Conservation (phyloP, 2,888 invertebrate species). For the Leucophenga montana region DNA sequence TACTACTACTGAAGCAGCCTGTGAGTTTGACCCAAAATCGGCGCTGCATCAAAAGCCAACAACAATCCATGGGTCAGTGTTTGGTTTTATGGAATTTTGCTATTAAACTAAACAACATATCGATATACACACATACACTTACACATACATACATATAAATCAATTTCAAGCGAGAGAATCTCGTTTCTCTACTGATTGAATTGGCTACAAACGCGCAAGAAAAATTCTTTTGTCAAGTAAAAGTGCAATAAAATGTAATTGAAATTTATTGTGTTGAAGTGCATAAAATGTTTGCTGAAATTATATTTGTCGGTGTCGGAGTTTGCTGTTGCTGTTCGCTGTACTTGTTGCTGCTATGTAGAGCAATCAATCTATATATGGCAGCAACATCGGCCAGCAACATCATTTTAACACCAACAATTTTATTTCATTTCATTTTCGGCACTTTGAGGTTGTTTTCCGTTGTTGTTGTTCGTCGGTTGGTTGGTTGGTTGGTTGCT, state of each 20-base stretch:
- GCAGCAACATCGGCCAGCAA: slow-evolving; percentile 42
- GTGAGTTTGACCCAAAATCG: slow-evolving; percentile 29
- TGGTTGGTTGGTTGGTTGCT: background rate
- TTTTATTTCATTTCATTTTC: slow-evolving; percentile 27
- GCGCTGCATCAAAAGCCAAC: slow-evolving; percentile 26
- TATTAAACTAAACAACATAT: slow-evolving; percentile 27
- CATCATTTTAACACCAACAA: slow-evolving; percentile 39
- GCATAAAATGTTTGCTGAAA: slow-evolving; percentile 50
- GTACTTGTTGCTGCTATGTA: slow-evolving; percentile 49
- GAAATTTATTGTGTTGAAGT: slow-evolving; percentile 68
- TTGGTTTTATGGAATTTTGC: slow-evolving; percentile 23
- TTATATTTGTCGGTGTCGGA: slow-evolving; percentile 41
- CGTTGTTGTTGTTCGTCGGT: background rate
- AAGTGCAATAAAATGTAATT: slow-evolving; percentile 69
- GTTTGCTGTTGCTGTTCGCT: slow-evolving; percentile 38
- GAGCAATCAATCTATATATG: slow-evolving; percentile 69
- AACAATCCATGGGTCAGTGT: slow-evolving; percentile 17
- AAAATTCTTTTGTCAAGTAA: slow-evolving; percentile 61
- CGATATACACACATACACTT: background rate
- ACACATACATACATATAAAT: slow-evolving; percentile 19
- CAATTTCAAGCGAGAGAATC: slow-evolving; percentile 23
- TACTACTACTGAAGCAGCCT: background rate
- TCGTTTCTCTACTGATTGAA: slow-evolving; percentile 45
- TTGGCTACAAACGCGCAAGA: slow-evolving; percentile 35
- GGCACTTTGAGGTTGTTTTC: slow-evolving; percentile 22